A percentile compares a stretch with the other conserved stretches of the same genome.
phyloP scores from a whole-genome alignment of 2,113 vertebrate species.

The Pluvianellus socialis region DNA sequence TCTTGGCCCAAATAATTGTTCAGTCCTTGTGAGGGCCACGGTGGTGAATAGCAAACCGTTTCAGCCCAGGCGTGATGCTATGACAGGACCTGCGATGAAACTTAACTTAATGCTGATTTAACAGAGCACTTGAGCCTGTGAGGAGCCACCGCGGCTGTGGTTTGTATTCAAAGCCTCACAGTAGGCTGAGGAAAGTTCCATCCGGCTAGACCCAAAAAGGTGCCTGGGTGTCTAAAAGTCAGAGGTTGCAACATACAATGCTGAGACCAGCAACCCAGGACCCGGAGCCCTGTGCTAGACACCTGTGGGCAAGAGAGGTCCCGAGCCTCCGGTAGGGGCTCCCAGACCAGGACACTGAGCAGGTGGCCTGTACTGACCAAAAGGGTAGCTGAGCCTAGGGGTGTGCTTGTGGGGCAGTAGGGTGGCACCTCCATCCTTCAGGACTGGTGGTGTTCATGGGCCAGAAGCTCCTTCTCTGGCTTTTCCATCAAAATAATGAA shows the following conservation, averaged over 20 bases:
- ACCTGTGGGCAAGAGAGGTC: background rate
- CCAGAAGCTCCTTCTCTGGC: background rate
- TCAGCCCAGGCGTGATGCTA: rapidly evolving
- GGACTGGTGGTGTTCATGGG: background rate
- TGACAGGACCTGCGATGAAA: background rate
- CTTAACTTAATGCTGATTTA: background rate
- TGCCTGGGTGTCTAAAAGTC: background rate
- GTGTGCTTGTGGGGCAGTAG: background rate
- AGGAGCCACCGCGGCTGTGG: background rate
- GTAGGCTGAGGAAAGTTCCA: background rate
- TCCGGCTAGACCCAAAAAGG: background rate
- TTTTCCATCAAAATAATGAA: background rate
- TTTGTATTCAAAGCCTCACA: background rate
- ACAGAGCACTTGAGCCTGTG: background rate
- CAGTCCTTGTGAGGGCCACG: background rate
- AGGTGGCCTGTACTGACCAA: background rate
- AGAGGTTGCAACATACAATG: background rate
- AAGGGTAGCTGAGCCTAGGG: background rate
- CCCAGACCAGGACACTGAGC: background rate
- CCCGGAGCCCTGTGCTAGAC: background rate
- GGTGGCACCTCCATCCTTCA: background rate
- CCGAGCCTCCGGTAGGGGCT: rapidly evolving
- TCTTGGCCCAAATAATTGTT: slow-evolving; percentile 22
- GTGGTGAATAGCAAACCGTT: background rate
- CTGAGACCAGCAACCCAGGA: background rate